These are phyloP conservation scores for Hemistola chrysoprasaria DNA, from an alignment of 2,888 invertebrate genomes.

Conservation along the genomic window DNA sequence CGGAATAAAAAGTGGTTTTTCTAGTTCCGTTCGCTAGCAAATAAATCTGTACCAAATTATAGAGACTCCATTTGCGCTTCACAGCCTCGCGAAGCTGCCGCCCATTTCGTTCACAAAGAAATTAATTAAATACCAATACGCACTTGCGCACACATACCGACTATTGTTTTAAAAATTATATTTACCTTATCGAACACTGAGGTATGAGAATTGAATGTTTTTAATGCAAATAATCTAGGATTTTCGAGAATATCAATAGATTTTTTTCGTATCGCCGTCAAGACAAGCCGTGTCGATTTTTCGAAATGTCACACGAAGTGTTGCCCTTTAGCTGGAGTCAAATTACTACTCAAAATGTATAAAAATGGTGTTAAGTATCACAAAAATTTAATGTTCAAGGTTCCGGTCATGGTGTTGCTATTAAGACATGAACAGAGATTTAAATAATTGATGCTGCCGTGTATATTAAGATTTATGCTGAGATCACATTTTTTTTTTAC, in stretches of 20 bases:
- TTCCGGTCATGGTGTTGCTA: no score
- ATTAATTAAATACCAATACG: not conserved
- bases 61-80: constrained; percentile 32
- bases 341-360: not conserved
- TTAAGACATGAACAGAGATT: no score
- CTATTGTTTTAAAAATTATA: not conserved
- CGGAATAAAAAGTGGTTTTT: constrained; percentile 53
- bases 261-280: not conserved
- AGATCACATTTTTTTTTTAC: no score
- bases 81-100: constrained; percentile 21
- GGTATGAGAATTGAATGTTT: not conserved
- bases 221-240: no score
- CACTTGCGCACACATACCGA: not conserved
- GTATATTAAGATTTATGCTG: no score
- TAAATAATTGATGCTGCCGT: no score
- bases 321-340: constrained; percentile 7
- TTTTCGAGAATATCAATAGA: not conserved
- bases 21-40: constrained; percentile 47
- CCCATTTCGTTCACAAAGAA: constrained; percentile 3
- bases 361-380: no score
- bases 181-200: constrained; percentile 9
- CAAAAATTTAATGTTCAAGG: no score
- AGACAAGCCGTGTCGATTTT: constrained; percentile 8
- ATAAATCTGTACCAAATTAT: constrained; percentile 32
- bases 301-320: constrained; percentile 14